These are phyloP conservation scores for Tetramorium simillimum DNA, from an alignment of 1,140 invertebrate genomes.

Conservation along the genomic window DNA sequence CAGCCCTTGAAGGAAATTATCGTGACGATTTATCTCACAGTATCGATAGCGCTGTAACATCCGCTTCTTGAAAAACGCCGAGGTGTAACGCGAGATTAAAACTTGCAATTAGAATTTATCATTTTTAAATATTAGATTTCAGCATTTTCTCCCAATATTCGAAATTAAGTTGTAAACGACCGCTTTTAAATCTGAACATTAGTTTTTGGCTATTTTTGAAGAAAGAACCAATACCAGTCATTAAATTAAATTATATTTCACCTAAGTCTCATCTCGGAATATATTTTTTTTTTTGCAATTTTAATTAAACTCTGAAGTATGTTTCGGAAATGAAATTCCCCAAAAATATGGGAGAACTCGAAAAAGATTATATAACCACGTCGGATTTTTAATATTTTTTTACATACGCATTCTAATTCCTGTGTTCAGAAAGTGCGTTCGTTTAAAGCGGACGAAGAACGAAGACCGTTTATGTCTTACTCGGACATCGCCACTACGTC, in stretches of 20 bases:
- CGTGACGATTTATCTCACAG: slow-evolving; percentile 41
- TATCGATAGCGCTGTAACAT: slow-evolving; percentile 40
- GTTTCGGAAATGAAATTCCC: background rate
- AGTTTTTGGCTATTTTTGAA: background rate
- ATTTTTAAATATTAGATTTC: background rate
- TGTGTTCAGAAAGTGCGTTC: background rate
- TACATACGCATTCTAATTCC: slow-evolving; percentile 27
- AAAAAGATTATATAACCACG: background rate
- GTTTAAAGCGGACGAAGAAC: slow-evolving; percentile 51
- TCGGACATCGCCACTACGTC: slow-evolving; percentile 60
- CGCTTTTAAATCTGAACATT: background rate
- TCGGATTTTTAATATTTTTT: background rate
- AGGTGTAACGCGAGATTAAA: background rate
- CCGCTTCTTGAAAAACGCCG: background rate
- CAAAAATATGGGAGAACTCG: background rate
- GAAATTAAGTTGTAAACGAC: background rate
- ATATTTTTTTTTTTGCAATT: background rate
- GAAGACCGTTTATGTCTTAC: slow-evolving; percentile 70
- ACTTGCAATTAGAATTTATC: background rate
- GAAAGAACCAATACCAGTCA: background rate
- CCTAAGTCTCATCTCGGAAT: background rate
- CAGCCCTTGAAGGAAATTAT: slow-evolving; percentile 65
- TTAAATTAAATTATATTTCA: background rate
- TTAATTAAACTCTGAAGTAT: background rate
- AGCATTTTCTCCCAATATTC: background rate